These are phyloP conservation scores for Nephotettix cincticeps DNA, from an alignment of 1,140 invertebrate species.

Conservation along the genomic window DNA sequence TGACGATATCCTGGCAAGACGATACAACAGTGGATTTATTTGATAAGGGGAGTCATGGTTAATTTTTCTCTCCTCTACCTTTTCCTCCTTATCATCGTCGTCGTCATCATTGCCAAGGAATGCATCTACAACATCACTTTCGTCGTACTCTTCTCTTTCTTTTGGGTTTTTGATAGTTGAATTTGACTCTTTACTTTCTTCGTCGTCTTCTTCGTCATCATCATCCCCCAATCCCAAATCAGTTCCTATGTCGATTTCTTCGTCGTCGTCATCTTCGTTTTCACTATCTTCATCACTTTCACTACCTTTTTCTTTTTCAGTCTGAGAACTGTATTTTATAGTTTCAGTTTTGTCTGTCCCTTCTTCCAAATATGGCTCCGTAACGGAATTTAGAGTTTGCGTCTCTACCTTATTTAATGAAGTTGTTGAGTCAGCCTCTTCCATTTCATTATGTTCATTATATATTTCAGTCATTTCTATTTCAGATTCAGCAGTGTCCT, in stretches of 20 bases:
- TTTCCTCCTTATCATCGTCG: conserved; percentile 27
- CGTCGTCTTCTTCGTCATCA: conserved; percentile 43
- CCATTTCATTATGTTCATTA: not conserved
- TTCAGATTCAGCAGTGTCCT: not conserved
- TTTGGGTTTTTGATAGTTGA: conserved; percentile 33
- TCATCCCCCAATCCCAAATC: conserved; percentile 36
- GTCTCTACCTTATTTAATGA: not conserved
- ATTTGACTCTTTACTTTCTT: conserved; percentile 32
- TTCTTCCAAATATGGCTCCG: conserved; percentile 4
- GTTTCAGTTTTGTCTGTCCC: conserved; percentile 7
- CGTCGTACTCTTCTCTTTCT: conserved; percentile 40
- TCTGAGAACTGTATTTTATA: not conserved
- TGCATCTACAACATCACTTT: conserved; percentile 29
- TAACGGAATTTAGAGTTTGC: not conserved
- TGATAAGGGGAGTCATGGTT: not conserved
- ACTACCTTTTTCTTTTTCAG: conserved; percentile 29
- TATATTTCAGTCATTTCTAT: not conserved
- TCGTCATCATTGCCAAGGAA: conserved; percentile 20
- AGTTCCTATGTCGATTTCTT: conserved; percentile 35
- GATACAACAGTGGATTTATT: conserved; percentile 8
- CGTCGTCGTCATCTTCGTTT: conserved; percentile 43
- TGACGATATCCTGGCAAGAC: not conserved
- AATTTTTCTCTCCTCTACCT: conserved; percentile 24
- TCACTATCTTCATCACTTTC: conserved; percentile 36
- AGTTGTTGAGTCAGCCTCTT: not conserved